A percentile compares a stretch with the other conserved stretches of the same genome.
Conservation (phyloP, 2,113 vertebrate genomes). For the Cyprinus carpio region DNA sequence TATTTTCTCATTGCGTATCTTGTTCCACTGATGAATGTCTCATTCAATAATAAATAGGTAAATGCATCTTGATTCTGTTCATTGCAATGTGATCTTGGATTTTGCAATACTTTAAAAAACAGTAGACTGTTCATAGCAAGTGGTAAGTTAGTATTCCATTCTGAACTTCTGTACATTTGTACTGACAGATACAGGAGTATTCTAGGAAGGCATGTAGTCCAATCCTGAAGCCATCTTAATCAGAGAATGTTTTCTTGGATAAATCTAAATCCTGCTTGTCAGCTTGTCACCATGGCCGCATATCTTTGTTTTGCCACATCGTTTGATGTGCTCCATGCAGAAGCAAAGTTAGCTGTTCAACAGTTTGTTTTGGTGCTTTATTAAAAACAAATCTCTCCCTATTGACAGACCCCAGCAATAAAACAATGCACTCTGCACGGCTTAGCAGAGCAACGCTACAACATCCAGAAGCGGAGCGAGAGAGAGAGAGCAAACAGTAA, state of each 20-base stretch:
- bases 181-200: conserved; percentile 8
- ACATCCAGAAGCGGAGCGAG: conserved; percentile 3
- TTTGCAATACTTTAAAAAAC: too few relatives aligned
- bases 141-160: neutral
- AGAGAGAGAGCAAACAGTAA: conserved; percentile 43
- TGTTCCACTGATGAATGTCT: too few relatives aligned
- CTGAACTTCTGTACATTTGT: neutral
- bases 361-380: conserved; percentile 57
- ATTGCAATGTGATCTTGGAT: too few relatives aligned
- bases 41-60: too few relatives aligned
- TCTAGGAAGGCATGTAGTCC: neutral
- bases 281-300: conserved; percentile 2
- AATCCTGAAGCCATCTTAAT: neutral
- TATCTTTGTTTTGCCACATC: neutral
- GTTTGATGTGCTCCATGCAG: conserved; percentile 27
- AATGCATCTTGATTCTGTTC: too few relatives aligned
- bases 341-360: conserved; percentile 47
- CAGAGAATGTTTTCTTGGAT: conserved; percentile 17
- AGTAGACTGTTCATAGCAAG: neutral
- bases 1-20: too few relatives aligned
- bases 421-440: conserved; percentile 34
- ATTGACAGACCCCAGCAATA: conserved; percentile 54
- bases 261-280: conserved; percentile 3
- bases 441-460: conserved; percentile 39
- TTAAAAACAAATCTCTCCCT: conserved; percentile 58